Base-by-base conservation (phyloP, 1,140 invertebrate genomes). In the Zelostemma sp. region DNA sequence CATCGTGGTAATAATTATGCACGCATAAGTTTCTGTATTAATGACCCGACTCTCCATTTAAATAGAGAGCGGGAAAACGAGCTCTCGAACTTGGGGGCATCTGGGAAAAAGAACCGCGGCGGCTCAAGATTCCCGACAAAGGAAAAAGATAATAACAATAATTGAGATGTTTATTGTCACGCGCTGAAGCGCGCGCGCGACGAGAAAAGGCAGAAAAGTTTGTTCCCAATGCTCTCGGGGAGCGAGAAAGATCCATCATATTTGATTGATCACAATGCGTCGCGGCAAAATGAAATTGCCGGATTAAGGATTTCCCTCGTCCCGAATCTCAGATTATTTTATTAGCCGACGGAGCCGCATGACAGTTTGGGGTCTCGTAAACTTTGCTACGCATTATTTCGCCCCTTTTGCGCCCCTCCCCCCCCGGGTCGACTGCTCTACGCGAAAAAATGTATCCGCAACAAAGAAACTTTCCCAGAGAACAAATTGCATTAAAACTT, bases 21-120 rank as follows among this genome's bases (percentile, higher is more conserved):
- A 68, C 58, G 70, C 68, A 72, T 73, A 66, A 73, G 58, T 73
- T 73, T 65, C 60, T 65, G 54, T 68, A 72, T 72, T 72, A 72
- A 72, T 68, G 69, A 68, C 57, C 57, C 61, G 46, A 53, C 64
- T 68, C 41, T 57, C 49, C 61, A 46, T 68, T 64, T 72, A 63
- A 67, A 68, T 62, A 55, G 61, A 63, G 69, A 72, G 55, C 51
- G 64, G 25, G 48, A 41, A 40, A 65, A 43, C 58, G 47, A 47
- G 59, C 17, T 62, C 56, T 62, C 56, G 33, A 60, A 64, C 59
- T 60, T 48, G 46, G 55, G 62, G 63, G 59, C 55, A 63, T 59
- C 63, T 61, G 64, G n/a, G 45, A 25, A 35, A 25, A 25, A 19
- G 57, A 71, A 41, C 35, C 46, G 54, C 47, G 11, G 54, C 33